Conservation (phyloP, 2,113 vertebrate genomes). For the Gulo gulo region DNA sequence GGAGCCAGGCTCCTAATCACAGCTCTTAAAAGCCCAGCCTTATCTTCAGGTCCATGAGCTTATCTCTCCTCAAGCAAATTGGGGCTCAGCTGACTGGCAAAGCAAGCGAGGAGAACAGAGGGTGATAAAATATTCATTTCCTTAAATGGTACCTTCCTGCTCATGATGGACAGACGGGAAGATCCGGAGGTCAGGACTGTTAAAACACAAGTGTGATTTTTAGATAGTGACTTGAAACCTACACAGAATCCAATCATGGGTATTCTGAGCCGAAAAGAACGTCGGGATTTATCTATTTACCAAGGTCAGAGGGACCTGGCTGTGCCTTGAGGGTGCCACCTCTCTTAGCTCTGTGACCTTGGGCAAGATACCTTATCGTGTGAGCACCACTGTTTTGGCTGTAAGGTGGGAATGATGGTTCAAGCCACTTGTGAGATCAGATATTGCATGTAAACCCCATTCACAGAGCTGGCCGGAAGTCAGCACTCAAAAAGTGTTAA, state of each 20-base stretch:
- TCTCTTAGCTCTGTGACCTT: not conserved
- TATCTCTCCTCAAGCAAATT: slow-evolving; percentile 28
- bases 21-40: not conserved
- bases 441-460: not conserved
- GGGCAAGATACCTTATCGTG: too few relatives aligned
- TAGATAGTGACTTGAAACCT: slow-evolving; percentile 22
- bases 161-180: slow-evolving; percentile 27
- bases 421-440: not conserved
- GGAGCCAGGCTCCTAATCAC: not conserved
- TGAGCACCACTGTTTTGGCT: not conserved
- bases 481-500: not conserved
- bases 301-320: not conserved
- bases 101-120: not conserved
- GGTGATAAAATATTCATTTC: slow-evolving; percentile 61
- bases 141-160: slow-evolving; percentile 27
- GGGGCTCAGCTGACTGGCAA: not conserved
- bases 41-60: slow-evolving; percentile 6
- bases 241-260: not conserved
- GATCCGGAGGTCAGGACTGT: not conserved
- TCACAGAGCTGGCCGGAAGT: not conserved
- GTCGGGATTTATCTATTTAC: not conserved
- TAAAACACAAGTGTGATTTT: slow-evolving; percentile 31
- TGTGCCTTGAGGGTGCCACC: not conserved
- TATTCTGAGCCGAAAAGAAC: not conserved
- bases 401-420: not conserved